Evolutionary conservation across 2,113 vertebrate genomes (phyloP).

Genomic region (Podarcis raffonei): DNA sequence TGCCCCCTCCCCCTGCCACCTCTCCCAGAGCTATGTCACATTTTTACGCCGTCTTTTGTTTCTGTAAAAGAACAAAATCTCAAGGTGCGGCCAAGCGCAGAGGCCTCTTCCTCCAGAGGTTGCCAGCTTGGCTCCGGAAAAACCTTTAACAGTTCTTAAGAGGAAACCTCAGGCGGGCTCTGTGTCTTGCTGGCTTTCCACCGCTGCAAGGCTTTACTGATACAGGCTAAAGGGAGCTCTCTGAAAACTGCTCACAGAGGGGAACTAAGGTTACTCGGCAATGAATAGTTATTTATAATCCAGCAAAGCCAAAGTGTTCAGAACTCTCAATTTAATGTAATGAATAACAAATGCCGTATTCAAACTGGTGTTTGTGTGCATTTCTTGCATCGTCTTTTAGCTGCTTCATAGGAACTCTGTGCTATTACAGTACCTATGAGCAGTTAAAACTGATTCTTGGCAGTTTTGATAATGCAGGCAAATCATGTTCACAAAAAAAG

Average conservation of each 20-base stretch:
- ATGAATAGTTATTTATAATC: neutral
- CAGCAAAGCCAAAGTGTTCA: neutral
- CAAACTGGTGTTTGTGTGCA: neutral
- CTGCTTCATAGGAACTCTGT: neutral
- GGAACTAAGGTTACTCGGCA: neutral
- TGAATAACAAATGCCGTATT: neutral
- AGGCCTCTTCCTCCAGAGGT: neutral
- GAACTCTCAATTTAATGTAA: neutral
- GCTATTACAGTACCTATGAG: neutral
- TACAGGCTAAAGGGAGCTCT: neutral
- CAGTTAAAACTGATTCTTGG: neutral
- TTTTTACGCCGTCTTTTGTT: neutral
- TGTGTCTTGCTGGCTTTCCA: conserved; percentile 17
- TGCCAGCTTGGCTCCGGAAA: conserved; percentile 13
- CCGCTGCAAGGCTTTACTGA: neutral
- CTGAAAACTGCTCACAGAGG: neutral
- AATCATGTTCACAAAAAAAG: neutral
- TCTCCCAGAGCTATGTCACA: neutral
- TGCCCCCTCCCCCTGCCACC: neutral
- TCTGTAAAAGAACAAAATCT: neutral
- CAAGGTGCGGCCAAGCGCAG: neutral
- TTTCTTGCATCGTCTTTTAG: neutral
- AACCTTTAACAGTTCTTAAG: neutral
- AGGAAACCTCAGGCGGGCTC: neutral
- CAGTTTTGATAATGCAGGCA: neutral